Base-by-base conservation (phyloP, 2,888 invertebrate genomes). In the Mimumesa dahlbomi region DNA sequence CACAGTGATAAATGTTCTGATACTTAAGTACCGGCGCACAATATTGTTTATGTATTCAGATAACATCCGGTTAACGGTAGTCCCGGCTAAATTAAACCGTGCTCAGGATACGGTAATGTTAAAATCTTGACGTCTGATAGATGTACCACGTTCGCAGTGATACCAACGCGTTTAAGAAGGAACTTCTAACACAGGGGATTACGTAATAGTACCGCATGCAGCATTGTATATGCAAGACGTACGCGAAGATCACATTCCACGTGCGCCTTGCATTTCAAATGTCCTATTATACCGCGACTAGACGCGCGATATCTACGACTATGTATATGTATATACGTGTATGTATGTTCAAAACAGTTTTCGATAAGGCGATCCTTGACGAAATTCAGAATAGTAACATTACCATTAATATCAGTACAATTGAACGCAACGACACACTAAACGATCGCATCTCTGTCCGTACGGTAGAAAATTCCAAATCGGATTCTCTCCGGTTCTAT, bases 191-290 rank as follows among this genome's bases (percentile, higher is more conserved):
- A 21, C 18, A 16, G 14, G 19, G 43, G 25, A 34, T 72, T 72
- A 43, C 72, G 71, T 40, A 71, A 72, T 16, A 64, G 54, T 22
- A 45, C 53, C 56, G 65, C 46, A 48, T 25, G 34, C 40, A 18
- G 19, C 16, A 65, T 65, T 65, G 62, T 31, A 54, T 40, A 73
- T 73, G 73, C 73, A 38, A 62, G 57, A 50, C 66, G 62, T 73
- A 62, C 62, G 19, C 45, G n/a, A 25, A 29, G 64, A 65, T 65
- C 66, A 54, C 62, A 73, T 73, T 72, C 73, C 50, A 13, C 40
- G 38, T 57, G 43, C 29, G 73, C 46, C 38, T 53, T 40, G 73
- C 65, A 66, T 73, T 40, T 43, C 36, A 62, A 62, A 72, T 53
- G 36, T 40, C 38, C 45, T 25, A 34, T 34, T 34, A 50, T 18